Conservation (phyloP, 2,113 vertebrate genomes). For the Myotis lucifugus region DNA sequence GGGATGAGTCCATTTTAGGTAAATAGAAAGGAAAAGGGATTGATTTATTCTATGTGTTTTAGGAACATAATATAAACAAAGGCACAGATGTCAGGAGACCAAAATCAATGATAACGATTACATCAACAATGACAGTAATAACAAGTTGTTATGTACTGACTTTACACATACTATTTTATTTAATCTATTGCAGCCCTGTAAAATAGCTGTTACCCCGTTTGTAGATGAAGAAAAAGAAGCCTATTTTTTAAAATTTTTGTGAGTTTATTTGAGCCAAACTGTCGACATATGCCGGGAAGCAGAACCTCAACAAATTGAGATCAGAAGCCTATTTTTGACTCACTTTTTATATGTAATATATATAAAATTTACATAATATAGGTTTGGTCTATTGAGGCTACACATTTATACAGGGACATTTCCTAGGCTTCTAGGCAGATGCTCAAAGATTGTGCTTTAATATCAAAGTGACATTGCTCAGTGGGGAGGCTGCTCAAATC, state of each 20-base stretch:
- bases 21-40: not conserved
- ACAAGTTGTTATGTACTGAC: not conserved
- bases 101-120: not conserved
- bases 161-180: not conserved
- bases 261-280: too few relatives aligned
- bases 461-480: not conserved
- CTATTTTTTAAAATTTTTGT: not conserved
- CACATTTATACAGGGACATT: not conserved
- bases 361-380: not conserved
- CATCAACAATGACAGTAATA: not conserved
- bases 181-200: not conserved
- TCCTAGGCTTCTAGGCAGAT: not conserved
- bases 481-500: not conserved
- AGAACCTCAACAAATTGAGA: too few relatives aligned
- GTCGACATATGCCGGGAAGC: too few relatives aligned
- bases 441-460: not conserved
- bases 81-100: not conserved
- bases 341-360: not conserved
- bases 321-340: not conserved
- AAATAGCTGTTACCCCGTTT: not conserved
- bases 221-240: not conserved
- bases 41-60: not conserved
- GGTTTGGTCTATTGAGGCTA: not conserved
- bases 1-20: not conserved
- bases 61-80: not conserved